Conservation (phyloP, 2,113 vertebrate species). For the Anser cygnoides region DNA sequence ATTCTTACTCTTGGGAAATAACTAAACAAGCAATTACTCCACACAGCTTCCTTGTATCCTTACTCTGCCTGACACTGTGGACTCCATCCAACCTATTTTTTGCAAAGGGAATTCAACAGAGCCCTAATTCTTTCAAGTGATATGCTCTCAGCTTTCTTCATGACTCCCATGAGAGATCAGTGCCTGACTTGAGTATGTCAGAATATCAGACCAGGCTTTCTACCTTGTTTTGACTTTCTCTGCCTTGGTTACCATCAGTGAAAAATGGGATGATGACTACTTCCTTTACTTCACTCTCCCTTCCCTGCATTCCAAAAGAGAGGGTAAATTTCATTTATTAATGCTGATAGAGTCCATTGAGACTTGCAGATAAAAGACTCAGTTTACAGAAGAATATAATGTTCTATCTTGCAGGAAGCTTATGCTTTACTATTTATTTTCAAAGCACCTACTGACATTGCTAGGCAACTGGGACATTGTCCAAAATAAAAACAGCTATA, state of each 20-base stretch:
- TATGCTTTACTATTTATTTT: not conserved
- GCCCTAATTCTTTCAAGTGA: not conserved
- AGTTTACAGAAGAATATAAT: not conserved
- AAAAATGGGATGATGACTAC: not conserved
- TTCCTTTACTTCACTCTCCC: not conserved
- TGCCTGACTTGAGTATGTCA: not conserved
- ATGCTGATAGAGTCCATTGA: not conserved
- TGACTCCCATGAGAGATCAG: not conserved
- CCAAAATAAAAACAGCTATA: not conserved
- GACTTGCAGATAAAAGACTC: not conserved
- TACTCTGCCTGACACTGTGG: not conserved
- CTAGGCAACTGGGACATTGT: not conserved
- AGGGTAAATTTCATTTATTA: not conserved
- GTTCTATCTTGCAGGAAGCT: not conserved
- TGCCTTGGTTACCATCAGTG: not conserved
- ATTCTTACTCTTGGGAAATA: not conserved
- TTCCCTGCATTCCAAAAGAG: not conserved
- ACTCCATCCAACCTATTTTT: not conserved
- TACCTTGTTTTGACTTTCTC: not conserved
- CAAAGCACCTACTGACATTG: constrained; percentile 10
- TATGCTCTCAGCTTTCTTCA: not conserved
- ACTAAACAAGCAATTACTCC: not conserved
- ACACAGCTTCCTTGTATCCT: not conserved
- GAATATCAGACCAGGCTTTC: not conserved
- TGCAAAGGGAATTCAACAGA: not conserved